phyloP scores from a whole-genome alignment of 2,888 invertebrate genomes.

The Orchesellides sinensis region DNA sequence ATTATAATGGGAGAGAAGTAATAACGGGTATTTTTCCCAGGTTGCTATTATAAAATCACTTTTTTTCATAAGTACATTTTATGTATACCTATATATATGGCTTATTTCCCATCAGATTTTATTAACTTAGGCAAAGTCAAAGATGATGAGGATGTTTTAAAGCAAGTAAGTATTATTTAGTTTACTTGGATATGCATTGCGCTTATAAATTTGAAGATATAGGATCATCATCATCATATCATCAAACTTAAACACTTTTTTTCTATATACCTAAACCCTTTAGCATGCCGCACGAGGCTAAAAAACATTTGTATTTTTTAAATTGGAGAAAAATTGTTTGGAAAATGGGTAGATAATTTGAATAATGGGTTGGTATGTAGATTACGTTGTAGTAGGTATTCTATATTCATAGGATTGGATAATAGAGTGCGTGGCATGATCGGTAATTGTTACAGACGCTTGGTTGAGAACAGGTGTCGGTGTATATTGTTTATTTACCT shows the following conservation, averaged over 20 bases:
- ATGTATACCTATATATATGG: neutral
- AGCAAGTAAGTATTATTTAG: neutral
- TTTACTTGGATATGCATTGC: too few species aligned
- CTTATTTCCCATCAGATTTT: neutral
- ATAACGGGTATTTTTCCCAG: constrained; percentile 26
- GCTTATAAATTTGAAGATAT: too few species aligned
- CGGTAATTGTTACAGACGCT: neutral
- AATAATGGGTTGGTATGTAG: too few species aligned
- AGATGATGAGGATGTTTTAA: constrained; percentile 18
- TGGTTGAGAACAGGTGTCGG: constrained; percentile 30
- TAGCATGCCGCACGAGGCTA: constrained; percentile 16
- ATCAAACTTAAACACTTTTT: constrained; percentile 1
- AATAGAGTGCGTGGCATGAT: neutral
- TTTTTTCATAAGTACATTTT: neutral
- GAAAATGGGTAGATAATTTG: neutral
- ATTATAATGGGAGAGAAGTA: constrained; percentile 9
- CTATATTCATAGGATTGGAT: neutral
- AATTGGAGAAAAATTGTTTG: neutral
- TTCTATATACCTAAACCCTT: constrained; percentile 1
- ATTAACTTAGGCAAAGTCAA: neutral
- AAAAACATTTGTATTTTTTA: constrained; percentile 14
- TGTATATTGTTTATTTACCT: constrained; percentile 36
- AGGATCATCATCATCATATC: neutral
- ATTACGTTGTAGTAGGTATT: too few species aligned
- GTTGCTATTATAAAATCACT: neutral